Conservation (phyloP, 2,888 invertebrate genomes). For the Coelogynopora nodosa region DNA sequence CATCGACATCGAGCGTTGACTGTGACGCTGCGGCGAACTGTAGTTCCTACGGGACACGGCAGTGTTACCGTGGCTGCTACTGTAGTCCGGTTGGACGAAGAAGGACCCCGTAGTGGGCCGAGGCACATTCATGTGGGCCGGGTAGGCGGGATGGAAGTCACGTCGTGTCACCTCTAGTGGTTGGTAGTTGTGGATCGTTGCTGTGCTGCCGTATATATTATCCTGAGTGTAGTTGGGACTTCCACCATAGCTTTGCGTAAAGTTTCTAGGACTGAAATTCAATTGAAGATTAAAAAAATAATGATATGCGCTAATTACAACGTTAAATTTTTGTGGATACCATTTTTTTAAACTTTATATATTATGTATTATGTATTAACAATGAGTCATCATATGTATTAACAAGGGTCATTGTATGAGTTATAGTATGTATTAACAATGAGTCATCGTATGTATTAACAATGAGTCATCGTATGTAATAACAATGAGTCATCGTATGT, state of each 20-base stretch:
- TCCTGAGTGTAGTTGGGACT: neutral
- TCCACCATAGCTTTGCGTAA: neutral
- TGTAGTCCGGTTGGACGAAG: neutral
- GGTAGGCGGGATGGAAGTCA: neutral
- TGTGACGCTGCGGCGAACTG: neutral
- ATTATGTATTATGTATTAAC: no score
- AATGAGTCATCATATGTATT: no score
- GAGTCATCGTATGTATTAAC: no score
- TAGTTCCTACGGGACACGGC: neutral
- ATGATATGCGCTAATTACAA: no score
- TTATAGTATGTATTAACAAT: no score
- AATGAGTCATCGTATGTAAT: no score
- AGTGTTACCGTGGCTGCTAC: neutral
- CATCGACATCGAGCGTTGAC: neutral
- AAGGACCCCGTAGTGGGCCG: neutral
- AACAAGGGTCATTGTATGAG: no score
- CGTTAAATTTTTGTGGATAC: no score
- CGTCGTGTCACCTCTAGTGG: neutral
- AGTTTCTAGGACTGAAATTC: neutral
- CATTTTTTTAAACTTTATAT: no score
- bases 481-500: no score
- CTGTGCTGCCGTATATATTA: neutral
- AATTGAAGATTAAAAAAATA: no score
- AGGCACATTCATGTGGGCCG: constrained; percentile 6
- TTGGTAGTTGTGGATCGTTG: constrained; percentile 4